These are phyloP conservation scores for Allophyes oxyacanthae DNA, from an alignment of 2,888 invertebrate genomes.

Conservation along the genomic window DNA sequence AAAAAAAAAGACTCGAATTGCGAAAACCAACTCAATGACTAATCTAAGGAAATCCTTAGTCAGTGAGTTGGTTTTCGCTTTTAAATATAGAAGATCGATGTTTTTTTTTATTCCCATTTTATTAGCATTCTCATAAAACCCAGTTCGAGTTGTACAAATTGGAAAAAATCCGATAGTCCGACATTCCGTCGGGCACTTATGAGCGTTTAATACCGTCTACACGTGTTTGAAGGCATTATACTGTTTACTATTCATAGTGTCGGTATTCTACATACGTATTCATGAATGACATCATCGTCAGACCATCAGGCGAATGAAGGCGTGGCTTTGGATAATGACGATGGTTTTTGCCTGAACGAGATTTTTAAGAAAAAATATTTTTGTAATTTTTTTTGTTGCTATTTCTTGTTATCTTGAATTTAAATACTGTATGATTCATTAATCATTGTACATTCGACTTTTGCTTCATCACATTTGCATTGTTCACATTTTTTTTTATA, in stretches of 20 bases:
- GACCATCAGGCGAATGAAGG: conserved; percentile 42
- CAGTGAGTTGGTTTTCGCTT: too few relatives aligned
- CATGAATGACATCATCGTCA: conserved; percentile 50
- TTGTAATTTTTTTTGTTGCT: background rate
- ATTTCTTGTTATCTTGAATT: too few relatives aligned
- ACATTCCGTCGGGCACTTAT: conserved; percentile 25
- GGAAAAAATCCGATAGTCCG: background rate
- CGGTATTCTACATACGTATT: conserved; percentile 36
- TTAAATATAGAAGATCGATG: too few relatives aligned
- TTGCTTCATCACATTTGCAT: too few relatives aligned
- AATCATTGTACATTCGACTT: too few relatives aligned
- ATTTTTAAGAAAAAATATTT: background rate
- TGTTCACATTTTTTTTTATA: too few relatives aligned
- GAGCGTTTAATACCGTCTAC: conserved; percentile 15
- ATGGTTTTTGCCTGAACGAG: conserved; percentile 6
- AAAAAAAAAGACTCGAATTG: too few relatives aligned
- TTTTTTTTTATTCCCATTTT: too few relatives aligned
- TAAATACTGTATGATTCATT: background rate
- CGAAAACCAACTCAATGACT: too few relatives aligned
- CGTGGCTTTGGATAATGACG: conserved; percentile 35
- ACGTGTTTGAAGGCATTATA: conserved; percentile 33
- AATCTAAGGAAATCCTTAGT: too few relatives aligned
- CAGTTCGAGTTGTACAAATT: conserved; percentile 2
- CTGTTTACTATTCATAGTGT: conserved; percentile 51
- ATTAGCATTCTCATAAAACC: background rate